Base-by-base conservation (phyloP, 2,113 vertebrate genomes). In the Mixornis gularis region DNA sequence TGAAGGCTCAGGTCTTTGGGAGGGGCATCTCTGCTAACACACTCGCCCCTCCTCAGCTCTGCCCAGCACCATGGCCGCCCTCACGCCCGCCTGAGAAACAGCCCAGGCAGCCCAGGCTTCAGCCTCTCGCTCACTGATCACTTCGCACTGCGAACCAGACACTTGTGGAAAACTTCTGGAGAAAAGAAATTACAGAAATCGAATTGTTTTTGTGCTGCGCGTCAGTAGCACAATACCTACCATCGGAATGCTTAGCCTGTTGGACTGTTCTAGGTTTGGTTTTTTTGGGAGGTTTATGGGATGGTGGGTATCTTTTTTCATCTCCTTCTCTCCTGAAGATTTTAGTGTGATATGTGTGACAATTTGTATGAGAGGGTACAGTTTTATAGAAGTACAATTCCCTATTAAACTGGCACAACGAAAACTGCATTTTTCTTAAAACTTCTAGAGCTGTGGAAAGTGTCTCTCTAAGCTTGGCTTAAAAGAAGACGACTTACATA, bases 41-140 rank as follows among this genome's bases (percentile, higher is more conserved):
- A 27, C 32, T 62, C 0, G 0, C 11, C 25, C 30, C 13, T 52
- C 55, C 46, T n/a, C 68, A 88, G 51, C 44, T 65, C 66, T 73
- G 64, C 48, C 49, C 55, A 43, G 62, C 0, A 0, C 14, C 53
- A 25, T 1, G 13, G 70, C 22, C 1, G 1, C 32, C 40, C 52
- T 38, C 29, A 60, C 6, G 6, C 6, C 6, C 7, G 18, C 20
- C 13, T 4, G 5, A 52, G 26, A 83, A 48, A 30, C 6, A 10
- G 44, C n/a, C 43, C 34, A 19, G 20, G 30, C 29, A 9, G 18
- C 40, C 49, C 22, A 14, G 29, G 34, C 29, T n/a, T 34, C n/a
- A 56, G 56, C 25, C 59, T 36, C 34, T 56, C 56, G 65, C 27
- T 43, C 52, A 27, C 1, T 58, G 51, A 34, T 32, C 34, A 17